phyloP scores from a whole-genome alignment of 2,113 vertebrate species.

The Cochlearius cochlearius region DNA sequence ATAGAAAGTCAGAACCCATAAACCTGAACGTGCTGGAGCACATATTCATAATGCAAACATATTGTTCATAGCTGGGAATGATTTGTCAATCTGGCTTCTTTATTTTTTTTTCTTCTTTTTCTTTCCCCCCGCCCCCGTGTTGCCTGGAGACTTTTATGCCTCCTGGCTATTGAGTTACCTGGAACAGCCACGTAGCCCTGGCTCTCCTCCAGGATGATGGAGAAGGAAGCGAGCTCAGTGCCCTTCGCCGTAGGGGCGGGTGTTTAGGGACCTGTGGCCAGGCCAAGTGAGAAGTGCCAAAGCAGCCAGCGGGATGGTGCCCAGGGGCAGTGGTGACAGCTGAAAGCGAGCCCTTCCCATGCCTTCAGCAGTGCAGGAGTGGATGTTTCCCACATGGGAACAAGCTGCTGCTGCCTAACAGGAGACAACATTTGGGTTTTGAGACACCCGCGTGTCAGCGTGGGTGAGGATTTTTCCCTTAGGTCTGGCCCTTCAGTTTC shows the following conservation, averaged over 20 bases:
- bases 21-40: background rate
- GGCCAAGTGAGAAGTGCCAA: rapidly evolving
- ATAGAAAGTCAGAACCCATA: background rate
- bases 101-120: background rate
- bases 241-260: background rate
- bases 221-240: background rate
- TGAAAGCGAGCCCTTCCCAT: rapidly evolving
- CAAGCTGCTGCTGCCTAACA: background rate
- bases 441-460: rapidly evolving
- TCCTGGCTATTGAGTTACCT: background rate
- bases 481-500: background rate
- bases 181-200: background rate
- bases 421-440: background rate
- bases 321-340: background rate
- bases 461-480: background rate
- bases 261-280: background rate
- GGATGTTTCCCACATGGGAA: background rate
- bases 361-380: background rate
- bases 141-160: conserved; percentile 9
- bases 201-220: background rate
- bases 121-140: background rate
- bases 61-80: background rate
- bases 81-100: background rate
- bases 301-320: background rate
- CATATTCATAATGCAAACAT: background rate